phyloP scores from a whole-genome alignment of 2,113 vertebrate genomes.

The Mastomys coucha region DNA sequence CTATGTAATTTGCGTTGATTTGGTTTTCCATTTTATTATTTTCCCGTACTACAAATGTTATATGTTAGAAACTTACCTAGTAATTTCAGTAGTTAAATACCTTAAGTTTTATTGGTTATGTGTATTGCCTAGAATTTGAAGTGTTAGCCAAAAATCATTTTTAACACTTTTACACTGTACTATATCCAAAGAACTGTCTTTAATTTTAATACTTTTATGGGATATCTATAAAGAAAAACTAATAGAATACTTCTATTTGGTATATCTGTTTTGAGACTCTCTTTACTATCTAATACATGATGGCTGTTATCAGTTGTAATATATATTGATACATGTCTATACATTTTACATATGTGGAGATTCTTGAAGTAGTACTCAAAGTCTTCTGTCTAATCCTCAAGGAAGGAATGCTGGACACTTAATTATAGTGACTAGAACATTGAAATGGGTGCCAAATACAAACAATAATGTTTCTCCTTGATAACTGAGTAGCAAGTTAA shows the following conservation, averaged over 20 bases:
- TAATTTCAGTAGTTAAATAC: background rate
- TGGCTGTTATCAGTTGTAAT: background rate
- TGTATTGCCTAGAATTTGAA: background rate
- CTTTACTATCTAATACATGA: background rate
- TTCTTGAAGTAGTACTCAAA: background rate
- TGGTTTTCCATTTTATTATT: background rate
- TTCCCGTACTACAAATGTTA: background rate
- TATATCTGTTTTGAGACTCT: background rate
- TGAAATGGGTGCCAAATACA: background rate
- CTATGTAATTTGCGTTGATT: background rate
- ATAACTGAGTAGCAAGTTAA: background rate
- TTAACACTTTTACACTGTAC: background rate
- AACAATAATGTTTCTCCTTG: background rate
- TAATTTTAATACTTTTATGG: background rate
- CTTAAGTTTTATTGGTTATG: background rate
- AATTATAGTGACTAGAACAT: background rate
- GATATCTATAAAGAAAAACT: background rate
- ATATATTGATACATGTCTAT: background rate
- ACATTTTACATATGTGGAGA: background rate
- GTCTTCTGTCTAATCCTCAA: background rate
- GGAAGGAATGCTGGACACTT: background rate
- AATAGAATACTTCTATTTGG: background rate
- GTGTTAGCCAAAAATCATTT: background rate
- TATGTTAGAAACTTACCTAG: background rate
- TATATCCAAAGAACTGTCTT: background rate